Base-by-base conservation (phyloP, 2,113 vertebrate species). In the Isichthys henryi region DNA sequence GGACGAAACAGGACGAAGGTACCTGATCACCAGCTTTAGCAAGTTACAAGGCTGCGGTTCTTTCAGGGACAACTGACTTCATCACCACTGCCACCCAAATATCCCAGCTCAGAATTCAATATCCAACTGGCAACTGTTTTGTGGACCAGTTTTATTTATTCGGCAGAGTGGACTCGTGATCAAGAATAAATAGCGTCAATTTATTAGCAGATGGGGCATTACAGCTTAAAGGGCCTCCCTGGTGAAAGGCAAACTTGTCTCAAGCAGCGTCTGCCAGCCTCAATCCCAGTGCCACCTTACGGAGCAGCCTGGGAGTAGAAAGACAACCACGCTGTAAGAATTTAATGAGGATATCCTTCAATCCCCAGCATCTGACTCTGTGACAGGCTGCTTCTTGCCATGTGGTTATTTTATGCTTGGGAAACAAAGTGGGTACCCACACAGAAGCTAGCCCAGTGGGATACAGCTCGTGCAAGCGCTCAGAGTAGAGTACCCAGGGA, bases 281-380 rank as follows among this genome's bases (percentile, higher is more conserved):
- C 39, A 56, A 45, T 58, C 49, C 35, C 35, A 31, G 13, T 19
- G 52, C 23, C 49, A 43, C 74, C 17, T 27, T 19, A 45, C 27
- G 21, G 49, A 83, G 49, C 48, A 77, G 93, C 91, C 90, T 53
- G 58, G 46, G 62, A 89, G 91, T 89, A 70, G 50, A 66, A 21
- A n/a, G 70, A 89, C 88, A 66, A 88, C 50, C 50, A 56, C 83
- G 88, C 86, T 43, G 91, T 91, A 87, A 90, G 82, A 90, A 91
- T 91, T 92, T 92, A 92, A 94, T 93, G 89, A 92, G 93, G 89
- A 91, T 48, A 86, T 87, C 92, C 91, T 91, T 48, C 23, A 74
- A 74, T 87, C 50, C 35, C 74, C 27, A 46, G 70, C 66, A 49
- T 88, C 82, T 35, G 80, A 90, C 19, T n/a, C 35, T 83, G 31